phyloP scores from a whole-genome alignment of 2,888 invertebrate species.

The Xanthostigma xanthostigma region DNA sequence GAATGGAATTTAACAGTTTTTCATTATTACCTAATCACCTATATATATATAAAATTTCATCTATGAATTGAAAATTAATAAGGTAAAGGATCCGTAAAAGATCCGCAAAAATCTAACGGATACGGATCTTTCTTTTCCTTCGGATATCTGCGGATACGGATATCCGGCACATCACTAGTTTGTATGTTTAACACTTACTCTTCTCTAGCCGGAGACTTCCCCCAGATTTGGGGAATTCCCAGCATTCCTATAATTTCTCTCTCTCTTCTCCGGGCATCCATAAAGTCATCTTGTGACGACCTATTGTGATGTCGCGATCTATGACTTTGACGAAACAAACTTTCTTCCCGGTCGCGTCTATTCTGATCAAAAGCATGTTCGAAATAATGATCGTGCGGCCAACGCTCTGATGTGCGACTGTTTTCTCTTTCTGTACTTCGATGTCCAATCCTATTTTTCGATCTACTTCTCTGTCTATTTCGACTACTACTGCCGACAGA shows the following conservation, averaged over 20 bases:
- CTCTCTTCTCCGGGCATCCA: conserved; percentile 55
- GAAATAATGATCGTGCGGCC: conserved; percentile 21
- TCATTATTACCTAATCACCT: too few species aligned
- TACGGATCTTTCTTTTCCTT: too few species aligned
- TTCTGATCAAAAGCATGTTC: conserved; percentile 10
- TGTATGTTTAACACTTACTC: conserved; percentile 35
- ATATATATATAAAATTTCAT: too few species aligned
- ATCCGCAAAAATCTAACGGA: too few species aligned
- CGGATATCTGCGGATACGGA: too few species aligned
- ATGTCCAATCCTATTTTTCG: background rate
- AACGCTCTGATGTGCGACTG: conserved; percentile 12
- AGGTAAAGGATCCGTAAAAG: too few species aligned
- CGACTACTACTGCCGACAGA: conserved; percentile 1
- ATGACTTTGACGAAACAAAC: conserved; percentile 4
- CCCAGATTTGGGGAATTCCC: conserved; percentile 58
- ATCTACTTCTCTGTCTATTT: background rate
- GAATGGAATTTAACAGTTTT: too few species aligned
- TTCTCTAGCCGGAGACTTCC: conserved; percentile 52
- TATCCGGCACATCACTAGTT: too few species aligned
- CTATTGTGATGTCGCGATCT: conserved; percentile 16
- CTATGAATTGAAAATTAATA: too few species aligned
- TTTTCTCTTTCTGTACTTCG: background rate
- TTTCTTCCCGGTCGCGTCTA: conserved; percentile 7
- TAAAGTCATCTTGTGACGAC: conserved; percentile 45
- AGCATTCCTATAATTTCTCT: conserved; percentile 58